Conservation (phyloP, 2,888 invertebrate genomes). For the Hirtodrosophila trivittata region DNA sequence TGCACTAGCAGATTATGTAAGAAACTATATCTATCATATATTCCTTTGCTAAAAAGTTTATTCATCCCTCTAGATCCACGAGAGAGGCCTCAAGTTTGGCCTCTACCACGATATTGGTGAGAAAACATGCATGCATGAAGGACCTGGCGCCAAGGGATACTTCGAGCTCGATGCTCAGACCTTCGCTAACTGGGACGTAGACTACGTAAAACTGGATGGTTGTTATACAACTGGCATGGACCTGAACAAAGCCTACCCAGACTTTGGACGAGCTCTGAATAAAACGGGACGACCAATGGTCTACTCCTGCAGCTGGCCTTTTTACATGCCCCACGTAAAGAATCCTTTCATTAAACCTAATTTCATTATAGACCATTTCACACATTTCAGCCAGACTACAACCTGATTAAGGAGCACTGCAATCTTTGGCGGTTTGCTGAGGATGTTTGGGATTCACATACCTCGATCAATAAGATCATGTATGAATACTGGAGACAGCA, state of each 20-base stretch:
- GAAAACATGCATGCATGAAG: constrained; percentile 88
- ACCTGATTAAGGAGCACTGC: constrained; percentile 85
- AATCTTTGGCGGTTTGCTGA: constrained; percentile 88
- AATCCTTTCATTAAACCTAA: no score
- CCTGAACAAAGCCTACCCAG: constrained; percentile 87
- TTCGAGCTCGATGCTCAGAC: constrained; percentile 88
- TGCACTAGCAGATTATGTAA: constrained; percentile 88
- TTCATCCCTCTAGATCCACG: constrained; percentile 86
- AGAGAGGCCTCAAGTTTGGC: constrained; percentile 89
- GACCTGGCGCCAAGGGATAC: constrained; percentile 87
- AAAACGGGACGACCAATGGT: constrained; percentile 89
- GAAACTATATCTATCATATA: constrained; percentile 63
- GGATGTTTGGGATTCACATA: constrained; percentile 87
- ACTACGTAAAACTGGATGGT: constrained; percentile 91
- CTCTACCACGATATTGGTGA: constrained; percentile 91
- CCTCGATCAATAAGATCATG: constrained; percentile 85
- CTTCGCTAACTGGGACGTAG: constrained; percentile 90
- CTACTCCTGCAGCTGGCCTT: constrained; percentile 92
- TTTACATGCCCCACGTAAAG: constrained; percentile 84
- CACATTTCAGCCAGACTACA: constrained; percentile 85
- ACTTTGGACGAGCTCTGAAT: constrained; percentile 88
- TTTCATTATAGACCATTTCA: no score
- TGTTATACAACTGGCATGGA: constrained; percentile 86
- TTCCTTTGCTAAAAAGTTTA: background rate
- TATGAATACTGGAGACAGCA: constrained; percentile 86